Percentiles rank a stretch among this genome's conserved stretches.
phyloP scores from a whole-genome alignment of 2,113 vertebrate genomes.

The Suncus etruscus region DNA sequence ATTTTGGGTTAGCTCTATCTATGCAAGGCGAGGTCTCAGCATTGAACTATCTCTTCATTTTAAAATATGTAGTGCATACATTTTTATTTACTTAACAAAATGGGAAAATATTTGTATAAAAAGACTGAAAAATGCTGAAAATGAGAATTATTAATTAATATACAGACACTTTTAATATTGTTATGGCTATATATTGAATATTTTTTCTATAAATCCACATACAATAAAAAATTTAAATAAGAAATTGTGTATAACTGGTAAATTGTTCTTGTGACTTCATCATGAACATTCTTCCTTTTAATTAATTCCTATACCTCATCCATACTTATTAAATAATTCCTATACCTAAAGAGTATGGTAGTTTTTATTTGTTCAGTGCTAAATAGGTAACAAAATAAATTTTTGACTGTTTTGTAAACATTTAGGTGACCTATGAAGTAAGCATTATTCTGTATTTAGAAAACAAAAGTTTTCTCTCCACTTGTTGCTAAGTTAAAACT shows the following conservation, averaged over 20 bases:
- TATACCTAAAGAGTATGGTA: background rate
- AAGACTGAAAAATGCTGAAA: background rate
- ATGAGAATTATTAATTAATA: background rate
- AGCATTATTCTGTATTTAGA: background rate
- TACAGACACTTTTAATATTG: no score
- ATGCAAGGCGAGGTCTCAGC: no score
- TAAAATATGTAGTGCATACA: background rate
- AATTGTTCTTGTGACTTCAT: background rate
- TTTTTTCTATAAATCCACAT: background rate
- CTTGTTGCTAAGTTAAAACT: background rate
- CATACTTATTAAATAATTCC: background rate
- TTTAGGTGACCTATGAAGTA: background rate
- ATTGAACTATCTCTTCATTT: no score
- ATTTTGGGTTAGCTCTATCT: no score
- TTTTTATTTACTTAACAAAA: slow-evolving; percentile 12
- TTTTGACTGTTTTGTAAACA: background rate
- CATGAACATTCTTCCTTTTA: background rate
- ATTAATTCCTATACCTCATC: slow-evolving; percentile 1
- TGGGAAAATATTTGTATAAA: slow-evolving; percentile 11
- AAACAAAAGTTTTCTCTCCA: background rate
- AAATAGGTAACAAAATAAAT: background rate
- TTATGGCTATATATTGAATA: background rate
- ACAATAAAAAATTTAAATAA: background rate
- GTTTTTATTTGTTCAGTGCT: background rate
- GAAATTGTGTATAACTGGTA: background rate